phyloP scores from a whole-genome alignment of 2,888 invertebrate genomes.

The Petrophora chlorosata region DNA sequence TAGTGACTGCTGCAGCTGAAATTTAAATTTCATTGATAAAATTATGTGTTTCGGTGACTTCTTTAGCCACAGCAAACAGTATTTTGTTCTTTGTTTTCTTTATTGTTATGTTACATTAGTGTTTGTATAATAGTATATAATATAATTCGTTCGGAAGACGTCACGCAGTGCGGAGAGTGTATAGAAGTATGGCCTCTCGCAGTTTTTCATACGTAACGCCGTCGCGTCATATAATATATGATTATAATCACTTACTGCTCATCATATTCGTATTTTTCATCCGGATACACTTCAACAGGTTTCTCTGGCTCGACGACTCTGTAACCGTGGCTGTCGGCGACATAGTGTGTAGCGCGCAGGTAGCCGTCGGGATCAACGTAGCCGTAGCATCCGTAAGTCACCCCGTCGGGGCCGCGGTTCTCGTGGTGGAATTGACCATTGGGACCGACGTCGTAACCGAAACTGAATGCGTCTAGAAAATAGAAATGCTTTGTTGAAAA shows the following conservation, averaged over 20 bases:
- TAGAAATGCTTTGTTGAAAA: no score
- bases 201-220: no score
- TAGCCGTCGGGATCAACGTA: slow-evolving; percentile 87
- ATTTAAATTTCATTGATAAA: no score
- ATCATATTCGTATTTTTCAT: slow-evolving; percentile 71
- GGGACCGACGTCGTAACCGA: slow-evolving; percentile 90
- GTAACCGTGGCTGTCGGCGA: slow-evolving; percentile 91
- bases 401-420: slow-evolving; percentile 88
- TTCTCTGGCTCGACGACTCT: slow-evolving; percentile 88
- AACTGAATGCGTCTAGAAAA: slow-evolving; percentile 87
- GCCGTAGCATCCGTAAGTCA: slow-evolving; percentile 92
- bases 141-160: no score
- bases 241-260: slow-evolving; percentile 62
- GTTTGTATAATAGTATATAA: no score
- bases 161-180: no score
- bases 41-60: no score
- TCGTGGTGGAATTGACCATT: slow-evolving; percentile 92
- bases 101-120: no score
- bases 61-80: no score
- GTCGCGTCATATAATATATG: neutral
- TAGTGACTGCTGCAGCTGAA: no score
- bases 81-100: no score
- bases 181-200: no score
- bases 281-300: slow-evolving; percentile 86
- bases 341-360: slow-evolving; percentile 88